Percentiles rank a stretch among this genome's conserved stretches.
Conservation (phyloP, 2,888 invertebrate genomes). For the Euzetes globulus region DNA sequence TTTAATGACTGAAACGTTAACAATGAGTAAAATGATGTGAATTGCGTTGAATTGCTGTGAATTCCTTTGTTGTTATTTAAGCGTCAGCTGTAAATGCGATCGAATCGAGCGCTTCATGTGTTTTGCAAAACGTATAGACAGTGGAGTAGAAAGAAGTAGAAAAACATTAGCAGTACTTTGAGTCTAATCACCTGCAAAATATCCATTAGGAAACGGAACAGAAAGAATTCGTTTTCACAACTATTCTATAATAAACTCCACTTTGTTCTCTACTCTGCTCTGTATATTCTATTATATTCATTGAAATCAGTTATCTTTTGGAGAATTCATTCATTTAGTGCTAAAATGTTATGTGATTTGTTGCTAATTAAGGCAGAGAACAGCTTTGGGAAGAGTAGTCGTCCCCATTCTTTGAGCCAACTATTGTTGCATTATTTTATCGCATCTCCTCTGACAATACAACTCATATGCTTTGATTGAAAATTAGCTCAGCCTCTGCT, state of each 20-base stretch:
- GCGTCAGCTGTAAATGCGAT: background rate
- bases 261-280: background rate
- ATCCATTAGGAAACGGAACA: conserved; percentile 29
- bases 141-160: background rate
- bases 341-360: background rate
- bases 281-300: background rate
- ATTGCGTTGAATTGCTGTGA: background rate
- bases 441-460: background rate
- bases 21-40: conserved; percentile 4
- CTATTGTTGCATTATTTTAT: conserved; percentile 16
- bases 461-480: conserved; percentile 8
- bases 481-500: background rate
- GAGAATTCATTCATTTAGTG: conserved; percentile 9
- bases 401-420: conserved; percentile 1
- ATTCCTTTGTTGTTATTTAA: conserved; percentile 3
- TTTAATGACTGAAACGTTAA: conserved; percentile 4
- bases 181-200: conserved; percentile 18
- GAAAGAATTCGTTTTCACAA: background rate
- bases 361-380: conserved; percentile 8
- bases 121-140: conserved; percentile 5
- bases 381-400: background rate
- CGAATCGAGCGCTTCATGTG: background rate
- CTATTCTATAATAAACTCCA: background rate
- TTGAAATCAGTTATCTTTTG: conserved; percentile 24
- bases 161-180: conserved; percentile 17